These are phyloP conservation scores for Hirtodrosophila cameraria DNA, from an alignment of 2,888 invertebrate genomes.

Conservation along the genomic window DNA sequence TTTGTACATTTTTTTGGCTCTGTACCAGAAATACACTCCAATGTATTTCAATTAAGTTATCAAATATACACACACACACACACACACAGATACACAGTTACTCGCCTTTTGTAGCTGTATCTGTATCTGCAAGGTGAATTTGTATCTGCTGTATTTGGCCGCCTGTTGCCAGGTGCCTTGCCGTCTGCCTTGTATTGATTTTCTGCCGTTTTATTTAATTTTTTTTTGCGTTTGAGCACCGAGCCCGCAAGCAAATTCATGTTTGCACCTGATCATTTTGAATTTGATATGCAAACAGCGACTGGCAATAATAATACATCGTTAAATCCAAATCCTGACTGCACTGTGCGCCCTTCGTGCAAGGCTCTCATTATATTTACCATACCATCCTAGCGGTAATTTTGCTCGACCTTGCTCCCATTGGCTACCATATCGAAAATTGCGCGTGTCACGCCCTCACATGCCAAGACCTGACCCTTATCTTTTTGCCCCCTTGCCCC, in stretches of 20 bases:
- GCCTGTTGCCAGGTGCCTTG: conserved; percentile 69
- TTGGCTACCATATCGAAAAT: conserved; percentile 61
- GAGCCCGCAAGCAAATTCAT: conserved; percentile 39
- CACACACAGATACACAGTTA: conserved; percentile 8
- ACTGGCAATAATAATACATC: conserved; percentile 58
- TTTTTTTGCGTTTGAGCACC: conserved; percentile 38
- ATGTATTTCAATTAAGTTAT: conserved; percentile 78
- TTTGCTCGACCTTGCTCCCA: conserved; percentile 64
- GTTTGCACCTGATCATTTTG: conserved; percentile 76
- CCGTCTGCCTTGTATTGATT: conserved; percentile 69
- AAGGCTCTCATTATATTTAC: conserved; percentile 36
- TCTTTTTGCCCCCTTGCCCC: background rate
- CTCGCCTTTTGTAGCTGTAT: conserved; percentile 24
- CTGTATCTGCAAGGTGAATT: conserved; percentile 42
- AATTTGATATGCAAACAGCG: conserved; percentile 75
- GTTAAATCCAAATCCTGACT: conserved; percentile 46
- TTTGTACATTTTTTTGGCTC: conserved; percentile 49
- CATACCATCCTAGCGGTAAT: conserved; percentile 42
- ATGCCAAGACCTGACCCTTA: background rate
- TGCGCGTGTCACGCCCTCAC: conserved; percentile 54
- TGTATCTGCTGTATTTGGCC: conserved; percentile 34
- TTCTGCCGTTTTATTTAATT: conserved; percentile 32
- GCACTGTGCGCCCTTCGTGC: conserved; percentile 36
- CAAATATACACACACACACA: conserved; percentile 52
- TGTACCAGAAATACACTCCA: conserved; percentile 50